Conservation (phyloP, 1,140 invertebrate species). For the Drosophila elegans region DNA sequence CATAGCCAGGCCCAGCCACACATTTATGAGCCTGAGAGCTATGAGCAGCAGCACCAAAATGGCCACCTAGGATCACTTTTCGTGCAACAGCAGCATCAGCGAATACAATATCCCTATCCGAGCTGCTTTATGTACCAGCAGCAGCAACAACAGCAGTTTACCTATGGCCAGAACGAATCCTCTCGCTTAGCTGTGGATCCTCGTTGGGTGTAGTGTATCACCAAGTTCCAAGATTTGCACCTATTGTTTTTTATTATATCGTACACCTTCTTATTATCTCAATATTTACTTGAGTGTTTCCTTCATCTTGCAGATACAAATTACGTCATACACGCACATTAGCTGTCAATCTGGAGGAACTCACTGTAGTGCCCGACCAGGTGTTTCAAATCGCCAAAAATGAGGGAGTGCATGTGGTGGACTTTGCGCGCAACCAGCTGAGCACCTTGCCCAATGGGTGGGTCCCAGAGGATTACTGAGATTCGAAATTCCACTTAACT, state of each 20-base stretch:
- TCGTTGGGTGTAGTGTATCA: conserved; percentile 76
- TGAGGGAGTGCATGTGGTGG: conserved; percentile 90
- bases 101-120: background rate
- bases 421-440: conserved; percentile 93
- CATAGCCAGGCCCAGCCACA: background rate
- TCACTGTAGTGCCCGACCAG: conserved; percentile 88
- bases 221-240: conserved; percentile 24
- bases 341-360: conserved; percentile 88
- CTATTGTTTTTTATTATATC: background rate
- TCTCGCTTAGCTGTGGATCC: conserved; percentile 31
- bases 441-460: conserved; percentile 89
- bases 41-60: conserved; percentile 14
- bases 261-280: background rate
- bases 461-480: conserved; percentile 2
- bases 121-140: conserved; percentile 12
- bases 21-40: conserved; percentile 9
- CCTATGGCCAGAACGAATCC: background rate
- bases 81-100: conserved; percentile 1
- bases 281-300: conserved; percentile 28
- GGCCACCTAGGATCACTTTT: background rate
- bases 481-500: background rate
- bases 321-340: conserved; percentile 90
- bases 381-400: conserved; percentile 89
- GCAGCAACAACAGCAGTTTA: conserved; percentile 21
- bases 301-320: conserved; percentile 86